Conservation (phyloP, 2,888 invertebrate genomes). For the Nemurella pictetii region DNA sequence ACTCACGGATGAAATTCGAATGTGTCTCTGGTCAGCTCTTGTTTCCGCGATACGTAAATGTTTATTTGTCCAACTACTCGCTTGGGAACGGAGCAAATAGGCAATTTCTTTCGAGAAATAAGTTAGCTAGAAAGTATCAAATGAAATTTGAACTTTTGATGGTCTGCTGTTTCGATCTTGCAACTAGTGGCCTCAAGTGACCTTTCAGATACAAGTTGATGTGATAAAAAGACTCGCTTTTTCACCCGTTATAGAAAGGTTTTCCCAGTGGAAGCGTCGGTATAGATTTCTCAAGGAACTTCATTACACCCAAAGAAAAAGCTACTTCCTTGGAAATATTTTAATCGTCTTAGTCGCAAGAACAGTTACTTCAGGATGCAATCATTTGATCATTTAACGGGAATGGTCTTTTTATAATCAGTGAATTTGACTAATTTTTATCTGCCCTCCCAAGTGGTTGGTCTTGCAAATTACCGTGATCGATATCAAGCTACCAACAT, state of each 20-base stretch:
- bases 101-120: constrained; percentile 18
- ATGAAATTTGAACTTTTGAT: constrained; percentile 16
- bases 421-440: neutral
- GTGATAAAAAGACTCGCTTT: neutral
- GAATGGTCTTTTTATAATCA: neutral
- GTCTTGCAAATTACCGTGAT: neutral
- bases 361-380: neutral
- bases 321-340: neutral
- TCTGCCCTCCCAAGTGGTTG: neutral
- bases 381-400: neutral
- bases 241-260: neutral
- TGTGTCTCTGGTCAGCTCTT: neutral
- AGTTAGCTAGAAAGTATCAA: constrained; percentile 1
- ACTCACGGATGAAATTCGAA: neutral
- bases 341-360: neutral
- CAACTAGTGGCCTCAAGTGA: constrained; percentile 11
- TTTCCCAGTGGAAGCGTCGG: neutral
- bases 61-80: neutral
- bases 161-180: constrained; percentile 14
- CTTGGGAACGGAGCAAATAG: neutral
- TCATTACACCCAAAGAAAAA: neutral
- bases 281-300: neutral
- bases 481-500: neutral
- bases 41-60: neutral
- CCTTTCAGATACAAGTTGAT: constrained; percentile 12